Percentiles rank a stretch among this genome's conserved stretches.
Conservation (phyloP, 2,797 vertebrate genomes). For the Rhadinocentrus ornatus region DNA sequence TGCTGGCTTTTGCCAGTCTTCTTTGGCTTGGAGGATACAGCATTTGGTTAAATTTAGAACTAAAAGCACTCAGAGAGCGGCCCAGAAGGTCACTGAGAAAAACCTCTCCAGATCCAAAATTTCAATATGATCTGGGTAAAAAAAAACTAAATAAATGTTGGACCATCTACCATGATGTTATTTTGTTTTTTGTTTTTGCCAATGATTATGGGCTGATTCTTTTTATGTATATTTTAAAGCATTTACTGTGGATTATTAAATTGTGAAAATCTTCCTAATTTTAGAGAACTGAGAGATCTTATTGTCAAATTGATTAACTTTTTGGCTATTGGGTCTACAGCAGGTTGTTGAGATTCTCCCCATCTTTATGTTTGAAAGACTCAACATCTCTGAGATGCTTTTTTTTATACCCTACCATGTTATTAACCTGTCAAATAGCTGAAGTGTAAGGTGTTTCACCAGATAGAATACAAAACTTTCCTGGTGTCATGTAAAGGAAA, state of each 20-base stretch:
- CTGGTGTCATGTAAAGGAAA: not conserved
- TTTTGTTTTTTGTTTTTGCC: no score
- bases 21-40: not conserved
- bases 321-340: not conserved
- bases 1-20: not conserved
- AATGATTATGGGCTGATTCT: no score
- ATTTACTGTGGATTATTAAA: not conserved
- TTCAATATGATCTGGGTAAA: no score
- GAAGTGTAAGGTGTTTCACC: not conserved
- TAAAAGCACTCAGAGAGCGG: no score
- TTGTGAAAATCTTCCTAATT: not conserved
- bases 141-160: no score
- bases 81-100: no score
- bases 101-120: no score
- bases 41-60: not conserved
- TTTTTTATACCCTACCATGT: not conserved
- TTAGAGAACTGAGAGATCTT: not conserved
- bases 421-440: not conserved
- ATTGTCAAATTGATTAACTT: not conserved
- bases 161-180: no score
- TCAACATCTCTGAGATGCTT: not conserved
- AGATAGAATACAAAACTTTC: not conserved
- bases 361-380: not conserved
- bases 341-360: not conserved
- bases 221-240: not conserved